Base-by-base conservation (phyloP, 2,888 invertebrate genomes). In the Pyrochroa serraticornis region DNA sequence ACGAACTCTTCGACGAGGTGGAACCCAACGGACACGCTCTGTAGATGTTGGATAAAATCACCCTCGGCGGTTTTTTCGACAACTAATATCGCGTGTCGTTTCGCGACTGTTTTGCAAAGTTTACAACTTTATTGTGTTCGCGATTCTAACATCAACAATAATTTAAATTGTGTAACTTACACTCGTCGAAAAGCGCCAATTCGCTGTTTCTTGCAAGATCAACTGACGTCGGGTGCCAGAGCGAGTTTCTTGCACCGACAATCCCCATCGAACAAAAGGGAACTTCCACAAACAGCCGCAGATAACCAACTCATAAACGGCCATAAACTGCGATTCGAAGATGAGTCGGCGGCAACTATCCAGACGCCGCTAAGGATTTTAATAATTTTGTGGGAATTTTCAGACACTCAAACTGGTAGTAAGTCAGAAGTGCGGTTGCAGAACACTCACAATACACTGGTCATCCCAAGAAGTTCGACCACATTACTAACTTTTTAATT, bases 81-180 rank as follows among this genome's bases (percentile, higher is more conserved):
- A n/a, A 31, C 8, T 12, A n/a, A 32, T 44, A 44, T 32, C 10
- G 33, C n/a, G 13, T n/a, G 32, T 22, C 2, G 36, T 35, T 35
- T 33, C 8, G 42, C 10, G 3, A 10, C 30, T 7, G 14, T 42
- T 2, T 42, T 14, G 42, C 3, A 22, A 42, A 42, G 42, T 42
- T 42, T 42, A 42, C n/a, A 35, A 35, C 42, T 30, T 7, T 42
- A 31, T 42, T 42, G 42, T 42, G 22, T 22, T 22, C 22, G 22
- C 22, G 22, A 22, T 22, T 22, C 22, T 7, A 42, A 6, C 36
- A 6, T 31, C 6, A 22, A 30, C 9, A 31, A 42, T 31, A 22
- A 42, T 31, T 30, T n/a, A 9, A 22, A 41, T 42, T 3, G 7
- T 22, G 9, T 7, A 35, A 35, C 36, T 35, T 35, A 3, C 9